phyloP scores from a whole-genome alignment of 2,113 vertebrate genomes.

The Corythoichthys intestinalis region DNA sequence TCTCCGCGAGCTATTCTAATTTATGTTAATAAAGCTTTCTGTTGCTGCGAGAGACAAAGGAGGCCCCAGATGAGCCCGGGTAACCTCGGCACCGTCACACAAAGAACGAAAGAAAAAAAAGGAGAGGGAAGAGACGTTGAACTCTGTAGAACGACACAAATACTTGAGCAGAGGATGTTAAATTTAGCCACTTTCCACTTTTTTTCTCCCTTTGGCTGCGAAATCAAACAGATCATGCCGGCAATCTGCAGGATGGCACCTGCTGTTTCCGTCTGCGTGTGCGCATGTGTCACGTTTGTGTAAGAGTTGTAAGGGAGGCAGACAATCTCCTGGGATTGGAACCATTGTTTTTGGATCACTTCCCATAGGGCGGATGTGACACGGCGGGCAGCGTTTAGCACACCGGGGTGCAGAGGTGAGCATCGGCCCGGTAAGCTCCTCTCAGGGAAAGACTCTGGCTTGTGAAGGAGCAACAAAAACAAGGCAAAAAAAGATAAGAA shows the following conservation, averaged over 20 bases:
- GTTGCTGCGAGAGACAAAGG: conserved; percentile 73
- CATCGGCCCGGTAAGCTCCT: conserved; percentile 37
- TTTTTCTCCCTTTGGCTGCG: conserved; percentile 53
- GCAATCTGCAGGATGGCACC: conserved; percentile 48
- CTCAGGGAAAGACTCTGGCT: conserved; percentile 6
- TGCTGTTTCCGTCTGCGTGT: conserved; percentile 22
- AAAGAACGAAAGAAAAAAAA: conserved; percentile 49
- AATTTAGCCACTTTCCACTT: conserved; percentile 63
- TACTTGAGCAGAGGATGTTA: conserved; percentile 59
- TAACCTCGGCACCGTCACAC: conserved; percentile 68
- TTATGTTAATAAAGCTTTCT: conserved; percentile 77
- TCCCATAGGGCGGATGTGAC: conserved; percentile 65
- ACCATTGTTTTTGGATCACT: conserved; percentile 59
- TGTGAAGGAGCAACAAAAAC: neutral
- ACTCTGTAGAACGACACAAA: conserved; percentile 58
- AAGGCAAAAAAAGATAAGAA: neutral
- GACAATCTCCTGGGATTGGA: conserved; percentile 48
- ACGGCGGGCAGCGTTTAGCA: conserved; percentile 67
- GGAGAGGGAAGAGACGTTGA: conserved; percentile 49
- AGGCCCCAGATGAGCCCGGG: conserved; percentile 70
- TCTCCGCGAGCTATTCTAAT: conserved; percentile 75
- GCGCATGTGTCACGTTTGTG: conserved; percentile 25
- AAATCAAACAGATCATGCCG: conserved; percentile 66
- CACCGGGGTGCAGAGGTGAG: conserved; percentile 67
- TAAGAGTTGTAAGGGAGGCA: conserved; percentile 47